Percentiles rank a stretch among this genome's conserved stretches.
phyloP scores from a whole-genome alignment of 1,140 invertebrate species.

The Apis laboriosa region DNA sequence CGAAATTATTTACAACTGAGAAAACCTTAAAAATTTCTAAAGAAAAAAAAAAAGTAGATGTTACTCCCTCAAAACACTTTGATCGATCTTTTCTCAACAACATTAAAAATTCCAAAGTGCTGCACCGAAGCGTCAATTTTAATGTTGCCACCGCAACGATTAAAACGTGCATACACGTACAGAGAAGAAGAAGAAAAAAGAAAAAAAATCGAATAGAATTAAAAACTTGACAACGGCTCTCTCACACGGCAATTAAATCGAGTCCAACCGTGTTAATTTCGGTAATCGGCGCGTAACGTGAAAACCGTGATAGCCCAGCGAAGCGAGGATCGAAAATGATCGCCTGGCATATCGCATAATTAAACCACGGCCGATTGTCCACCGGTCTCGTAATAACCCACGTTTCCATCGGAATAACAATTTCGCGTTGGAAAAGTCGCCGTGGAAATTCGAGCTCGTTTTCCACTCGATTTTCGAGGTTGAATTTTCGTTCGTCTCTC shows the following conservation, averaged over 20 bases:
- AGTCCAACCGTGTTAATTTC: neutral
- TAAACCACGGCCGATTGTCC: constrained; percentile 15
- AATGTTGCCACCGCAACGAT: too few relatives aligned
- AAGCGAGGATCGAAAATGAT: neutral
- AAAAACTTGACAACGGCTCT: neutral
- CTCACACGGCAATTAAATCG: neutral
- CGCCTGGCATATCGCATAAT: neutral
- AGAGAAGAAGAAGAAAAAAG: too few relatives aligned
- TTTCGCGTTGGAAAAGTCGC: neutral
- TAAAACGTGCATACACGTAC: too few relatives aligned
- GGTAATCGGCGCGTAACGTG: neutral
- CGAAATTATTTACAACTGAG: too few relatives aligned
- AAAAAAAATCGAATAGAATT: neutral
- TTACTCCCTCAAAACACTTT: too few relatives aligned
- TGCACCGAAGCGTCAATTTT: too few relatives aligned
- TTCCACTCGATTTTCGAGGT: neutral
- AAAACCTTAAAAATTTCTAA: too few relatives aligned
- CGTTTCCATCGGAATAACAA: constrained; percentile 23
- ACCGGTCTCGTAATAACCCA: constrained; percentile 1
- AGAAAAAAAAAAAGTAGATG: too few relatives aligned
- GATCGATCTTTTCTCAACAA: too few relatives aligned
- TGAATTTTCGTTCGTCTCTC: neutral
- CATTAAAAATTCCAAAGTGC: too few relatives aligned
- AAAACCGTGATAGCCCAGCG: neutral
- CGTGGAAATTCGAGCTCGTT: constrained; percentile 1